Evolutionary conservation across 1,140 invertebrate species (phyloP).

Genomic region (Lucilia sericata): DNA sequence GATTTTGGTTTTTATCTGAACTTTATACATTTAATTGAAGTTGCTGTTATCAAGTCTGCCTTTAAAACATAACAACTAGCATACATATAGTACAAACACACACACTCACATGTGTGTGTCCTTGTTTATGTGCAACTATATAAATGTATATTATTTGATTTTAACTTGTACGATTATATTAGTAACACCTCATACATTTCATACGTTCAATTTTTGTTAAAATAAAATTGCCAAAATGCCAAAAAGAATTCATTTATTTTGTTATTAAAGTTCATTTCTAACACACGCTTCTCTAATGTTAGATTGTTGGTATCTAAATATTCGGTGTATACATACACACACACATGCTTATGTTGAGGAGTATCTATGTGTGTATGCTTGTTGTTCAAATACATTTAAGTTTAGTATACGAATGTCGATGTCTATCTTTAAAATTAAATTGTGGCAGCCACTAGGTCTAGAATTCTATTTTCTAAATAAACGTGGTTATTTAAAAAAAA

Average conservation of each 20-base stretch:
- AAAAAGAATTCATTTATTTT: slow-evolving; percentile 25
- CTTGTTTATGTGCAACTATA: too few relatives aligned
- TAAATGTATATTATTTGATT: not conserved
- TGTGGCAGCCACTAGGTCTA: slow-evolving; percentile 29
- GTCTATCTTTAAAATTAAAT: slow-evolving; percentile 37
- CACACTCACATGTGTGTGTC: not conserved
- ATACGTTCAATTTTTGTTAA: not conserved
- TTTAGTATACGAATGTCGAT: slow-evolving; percentile 13
- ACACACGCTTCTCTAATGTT: not conserved
- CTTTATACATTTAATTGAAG: slow-evolving; percentile 1
- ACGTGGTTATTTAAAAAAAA: slow-evolving; percentile 34
- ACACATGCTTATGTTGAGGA: too few relatives aligned
- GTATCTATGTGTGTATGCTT: not conserved
- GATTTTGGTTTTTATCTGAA: not conserved
- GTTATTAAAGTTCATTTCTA: slow-evolving; percentile 12
- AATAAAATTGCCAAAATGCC: slow-evolving; percentile 12
- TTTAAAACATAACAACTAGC: not conserved
- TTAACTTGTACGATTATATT: not conserved
- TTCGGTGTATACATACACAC: not conserved
- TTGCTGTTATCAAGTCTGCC: not conserved
- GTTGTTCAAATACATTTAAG: not conserved
- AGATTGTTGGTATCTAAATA: not conserved
- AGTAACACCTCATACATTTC: not conserved
- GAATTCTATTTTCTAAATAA: slow-evolving; percentile 25
- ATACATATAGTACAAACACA: too few relatives aligned